A percentile compares a stretch with the other conserved stretches of the same genome.
phyloP scores from a whole-genome alignment of 2,797 vertebrate species.

The Phyllotis vaccarum region DNA sequence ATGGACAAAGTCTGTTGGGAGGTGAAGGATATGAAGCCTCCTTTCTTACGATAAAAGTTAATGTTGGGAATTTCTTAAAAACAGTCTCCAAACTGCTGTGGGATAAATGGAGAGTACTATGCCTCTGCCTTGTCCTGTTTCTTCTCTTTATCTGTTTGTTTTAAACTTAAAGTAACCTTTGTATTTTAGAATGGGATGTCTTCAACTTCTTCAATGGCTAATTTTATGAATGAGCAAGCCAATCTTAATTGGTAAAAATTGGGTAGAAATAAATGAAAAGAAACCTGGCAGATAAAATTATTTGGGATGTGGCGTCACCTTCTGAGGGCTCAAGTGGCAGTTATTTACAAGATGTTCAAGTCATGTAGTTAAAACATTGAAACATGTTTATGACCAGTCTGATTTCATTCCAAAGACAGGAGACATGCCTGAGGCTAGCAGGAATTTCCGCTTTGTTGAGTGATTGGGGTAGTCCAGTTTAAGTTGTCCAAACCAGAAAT shows the following conservation, averaged over 20 bases:
- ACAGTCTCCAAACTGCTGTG: too few relatives aligned
- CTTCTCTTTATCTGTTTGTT: background rate
- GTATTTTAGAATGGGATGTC: background rate
- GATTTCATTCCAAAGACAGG: background rate
- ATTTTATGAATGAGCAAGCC: background rate
- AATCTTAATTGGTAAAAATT: background rate
- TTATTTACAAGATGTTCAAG: background rate
- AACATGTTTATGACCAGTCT: background rate
- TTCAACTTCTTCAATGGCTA: background rate
- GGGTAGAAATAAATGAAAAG: background rate
- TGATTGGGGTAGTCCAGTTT: background rate
- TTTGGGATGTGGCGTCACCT: background rate
- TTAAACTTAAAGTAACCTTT: background rate
- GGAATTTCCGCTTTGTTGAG: background rate
- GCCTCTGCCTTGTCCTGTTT: background rate
- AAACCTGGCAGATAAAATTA: background rate
- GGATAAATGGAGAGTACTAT: background rate
- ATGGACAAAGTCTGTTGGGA: background rate
- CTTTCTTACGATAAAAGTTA: background rate
- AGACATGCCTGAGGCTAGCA: background rate
- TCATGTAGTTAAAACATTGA: background rate
- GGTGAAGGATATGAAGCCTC: background rate
- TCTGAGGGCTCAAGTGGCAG: background rate
- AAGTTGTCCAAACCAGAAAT: background rate
- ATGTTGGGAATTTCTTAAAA: background rate